A percentile compares a stretch with the other conserved stretches of the same genome.
These are phyloP conservation scores for Cosmia trapezina DNA, from an alignment of 2,888 invertebrate genomes.

Conservation along the genomic window DNA sequence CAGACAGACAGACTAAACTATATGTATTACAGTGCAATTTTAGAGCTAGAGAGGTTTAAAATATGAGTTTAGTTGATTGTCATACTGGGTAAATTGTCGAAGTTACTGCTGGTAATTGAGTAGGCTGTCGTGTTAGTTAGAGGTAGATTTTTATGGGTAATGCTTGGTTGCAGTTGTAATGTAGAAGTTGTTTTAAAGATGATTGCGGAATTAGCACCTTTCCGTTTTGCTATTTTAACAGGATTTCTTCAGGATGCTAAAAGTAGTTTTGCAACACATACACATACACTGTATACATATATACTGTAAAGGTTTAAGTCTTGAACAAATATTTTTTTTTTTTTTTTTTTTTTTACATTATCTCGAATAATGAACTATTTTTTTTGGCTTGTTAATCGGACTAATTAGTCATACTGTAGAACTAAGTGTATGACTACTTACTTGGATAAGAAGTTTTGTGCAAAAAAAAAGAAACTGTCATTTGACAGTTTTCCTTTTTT, in stretches of 20 bases:
- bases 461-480: not conserved
- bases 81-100: conserved; percentile 35
- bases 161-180: not conserved
- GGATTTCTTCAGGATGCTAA: not conserved
- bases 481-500: too few species aligned
- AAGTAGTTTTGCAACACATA: not conserved
- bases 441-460: not conserved
- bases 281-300: too few species aligned
- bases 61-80: conserved; percentile 40
- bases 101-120: conserved; percentile 15
- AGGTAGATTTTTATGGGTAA: conserved; percentile 3
- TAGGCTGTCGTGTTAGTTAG: not conserved
- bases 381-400: not conserved
- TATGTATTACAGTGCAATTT: conserved; percentile 55
- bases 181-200: conserved; percentile 1
- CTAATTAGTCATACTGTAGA: not conserved
- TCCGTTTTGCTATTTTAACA: not conserved
- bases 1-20: conserved; percentile 61
- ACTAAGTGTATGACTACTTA: not conserved
- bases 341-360: too few species aligned
- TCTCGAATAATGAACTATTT: not conserved
- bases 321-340: too few species aligned
- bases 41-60: conserved; percentile 33
- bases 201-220: conserved; percentile 9
- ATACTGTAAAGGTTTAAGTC: too few species aligned